These are phyloP conservation scores for Drosophila maculinotata DNA, from an alignment of 2,888 invertebrate species.

Conservation along the genomic window DNA sequence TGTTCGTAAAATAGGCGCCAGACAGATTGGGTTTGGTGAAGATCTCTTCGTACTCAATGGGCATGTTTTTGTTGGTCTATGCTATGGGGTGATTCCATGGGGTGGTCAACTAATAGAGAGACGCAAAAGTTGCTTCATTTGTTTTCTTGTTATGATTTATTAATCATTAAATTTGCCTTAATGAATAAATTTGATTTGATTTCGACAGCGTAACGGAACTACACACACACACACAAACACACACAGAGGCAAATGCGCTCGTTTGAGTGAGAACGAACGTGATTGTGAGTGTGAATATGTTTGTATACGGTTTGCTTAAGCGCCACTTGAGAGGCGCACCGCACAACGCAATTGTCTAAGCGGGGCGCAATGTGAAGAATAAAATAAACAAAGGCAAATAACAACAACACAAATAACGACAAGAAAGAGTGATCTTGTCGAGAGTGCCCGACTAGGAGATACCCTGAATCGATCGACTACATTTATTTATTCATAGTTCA, in stretches of 20 bases:
- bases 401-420: slow-evolving; percentile 26
- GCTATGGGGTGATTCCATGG: neutral
- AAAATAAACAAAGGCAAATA: slow-evolving; percentile 50
- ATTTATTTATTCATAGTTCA: too few species aligned
- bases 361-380: slow-evolving; percentile 8
- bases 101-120: slow-evolving; percentile 15
- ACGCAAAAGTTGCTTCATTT: slow-evolving; percentile 42
- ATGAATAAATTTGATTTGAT: slow-evolving; percentile 79
- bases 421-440: too few species aligned
- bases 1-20: slow-evolving; percentile 76
- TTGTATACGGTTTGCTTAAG: slow-evolving; percentile 34
- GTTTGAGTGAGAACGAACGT: slow-evolving; percentile 3
- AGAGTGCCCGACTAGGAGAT: too few species aligned
- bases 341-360: slow-evolving; percentile 63
- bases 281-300: slow-evolving; percentile 3
- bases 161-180: slow-evolving; percentile 70
- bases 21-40: slow-evolving; percentile 63
- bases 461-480: too few species aligned
- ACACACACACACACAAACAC: neutral
- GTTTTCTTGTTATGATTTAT: slow-evolving; percentile 71
- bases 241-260: neutral
- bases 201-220: slow-evolving; percentile 56
- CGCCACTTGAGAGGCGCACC: slow-evolving; percentile 61
- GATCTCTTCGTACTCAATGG: too few species aligned
- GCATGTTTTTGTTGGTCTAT: too few species aligned